These are phyloP conservation scores for Mesochorus sp. DNA, from an alignment of 2,888 invertebrate species.

Conservation along the genomic window DNA sequence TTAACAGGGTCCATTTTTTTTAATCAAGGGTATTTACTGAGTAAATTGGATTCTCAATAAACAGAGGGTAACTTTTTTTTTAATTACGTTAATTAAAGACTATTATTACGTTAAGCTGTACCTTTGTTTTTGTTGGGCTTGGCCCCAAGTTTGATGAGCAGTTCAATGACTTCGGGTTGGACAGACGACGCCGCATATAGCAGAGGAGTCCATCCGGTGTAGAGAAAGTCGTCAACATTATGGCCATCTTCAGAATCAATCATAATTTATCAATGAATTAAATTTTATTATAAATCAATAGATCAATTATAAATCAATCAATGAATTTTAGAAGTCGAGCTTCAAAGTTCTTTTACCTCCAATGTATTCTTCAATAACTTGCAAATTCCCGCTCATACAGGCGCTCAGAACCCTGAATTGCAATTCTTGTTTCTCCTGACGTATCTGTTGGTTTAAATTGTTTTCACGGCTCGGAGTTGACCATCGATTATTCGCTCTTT, in stretches of 20 bases:
- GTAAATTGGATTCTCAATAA: no score
- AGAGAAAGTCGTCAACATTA: slow-evolving; percentile 81
- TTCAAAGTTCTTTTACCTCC: slow-evolving; percentile 66
- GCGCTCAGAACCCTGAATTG: slow-evolving; percentile 70
- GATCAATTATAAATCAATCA: not conserved
- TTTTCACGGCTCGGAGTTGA: not conserved
- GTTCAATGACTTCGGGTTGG: slow-evolving; percentile 83
- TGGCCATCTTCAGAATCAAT: slow-evolving; percentile 65
- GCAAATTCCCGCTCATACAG: slow-evolving; percentile 70
- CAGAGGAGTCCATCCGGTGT: slow-evolving; percentile 85
- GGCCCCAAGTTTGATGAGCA: slow-evolving; percentile 84
- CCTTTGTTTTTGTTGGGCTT: slow-evolving; percentile 83
- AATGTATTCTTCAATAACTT: slow-evolving; percentile 70
- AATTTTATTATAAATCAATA: not conserved
- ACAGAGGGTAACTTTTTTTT: no score
- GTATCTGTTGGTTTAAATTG: slow-evolving; percentile 7
- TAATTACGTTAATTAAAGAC: no score
- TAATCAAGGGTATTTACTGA: no score
- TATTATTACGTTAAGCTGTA: slow-evolving; percentile 52
- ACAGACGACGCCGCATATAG: slow-evolving; percentile 85
- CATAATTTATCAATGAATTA: not conserved
- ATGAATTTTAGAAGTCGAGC: not conserved
- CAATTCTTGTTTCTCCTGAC: slow-evolving; percentile 55
- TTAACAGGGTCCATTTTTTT: no score
- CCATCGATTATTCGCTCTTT: no score